phyloP scores from a whole-genome alignment of 2,888 invertebrate genomes.

The Clitarchus hookeri region DNA sequence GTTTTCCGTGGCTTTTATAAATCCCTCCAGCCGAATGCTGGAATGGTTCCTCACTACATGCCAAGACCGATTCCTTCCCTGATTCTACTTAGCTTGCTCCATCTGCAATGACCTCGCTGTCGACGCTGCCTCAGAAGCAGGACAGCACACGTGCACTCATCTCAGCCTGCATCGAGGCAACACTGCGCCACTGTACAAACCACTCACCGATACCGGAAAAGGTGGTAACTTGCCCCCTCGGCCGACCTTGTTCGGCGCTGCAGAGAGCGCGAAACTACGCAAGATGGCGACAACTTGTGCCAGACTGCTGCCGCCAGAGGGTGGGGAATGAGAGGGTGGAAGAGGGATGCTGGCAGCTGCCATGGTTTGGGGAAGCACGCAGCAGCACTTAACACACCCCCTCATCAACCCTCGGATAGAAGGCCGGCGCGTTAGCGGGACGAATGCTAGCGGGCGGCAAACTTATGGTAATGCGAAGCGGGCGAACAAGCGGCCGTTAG shows the following conservation, averaged over 20 bases:
- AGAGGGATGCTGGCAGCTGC: not conserved
- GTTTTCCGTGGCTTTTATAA: no score
- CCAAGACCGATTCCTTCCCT: no score
- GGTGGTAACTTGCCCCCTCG: no score
- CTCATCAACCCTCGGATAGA: not conserved
- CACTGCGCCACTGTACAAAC: not conserved
- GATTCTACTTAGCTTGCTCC: no score
- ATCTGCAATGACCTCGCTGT: no score
- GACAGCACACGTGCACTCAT: no score
- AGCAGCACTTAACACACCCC: not conserved
- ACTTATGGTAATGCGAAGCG: not conserved
- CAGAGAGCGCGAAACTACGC: not conserved
- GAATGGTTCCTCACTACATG: no score
- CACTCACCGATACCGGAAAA: not conserved
- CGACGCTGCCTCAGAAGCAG: no score
- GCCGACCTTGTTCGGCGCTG: not conserved
- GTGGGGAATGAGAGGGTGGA: no score
- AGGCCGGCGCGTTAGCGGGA: not conserved
- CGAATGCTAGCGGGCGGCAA: not conserved
- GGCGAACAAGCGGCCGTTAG: constrained; percentile 1
- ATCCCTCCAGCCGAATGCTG: no score
- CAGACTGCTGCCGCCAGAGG: not conserved
- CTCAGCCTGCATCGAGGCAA: no score
- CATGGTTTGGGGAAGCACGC: not conserved
- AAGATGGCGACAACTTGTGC: not conserved